phyloP scores from a whole-genome alignment of 2,888 invertebrate species.

The Lysandra coridon region DNA sequence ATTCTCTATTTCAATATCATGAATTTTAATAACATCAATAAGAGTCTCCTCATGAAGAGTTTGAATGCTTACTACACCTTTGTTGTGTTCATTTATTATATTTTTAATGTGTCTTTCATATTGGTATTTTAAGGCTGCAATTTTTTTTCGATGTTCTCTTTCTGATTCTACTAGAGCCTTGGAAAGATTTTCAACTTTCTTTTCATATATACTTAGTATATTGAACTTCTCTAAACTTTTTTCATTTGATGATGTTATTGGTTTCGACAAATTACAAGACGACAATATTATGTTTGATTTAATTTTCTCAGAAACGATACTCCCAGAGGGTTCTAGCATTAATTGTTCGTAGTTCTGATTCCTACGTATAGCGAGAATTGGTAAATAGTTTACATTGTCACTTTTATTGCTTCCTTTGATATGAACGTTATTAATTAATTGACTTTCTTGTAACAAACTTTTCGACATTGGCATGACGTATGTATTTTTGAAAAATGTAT shows the following conservation, averaged over 20 bases:
- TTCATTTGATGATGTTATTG: not conserved
- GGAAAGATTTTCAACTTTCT: conserved; percentile 56
- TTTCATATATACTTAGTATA: conserved; percentile 54
- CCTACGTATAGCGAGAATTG: conserved; percentile 44
- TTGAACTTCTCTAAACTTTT: conserved; percentile 54
- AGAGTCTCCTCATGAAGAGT: conserved; percentile 76
- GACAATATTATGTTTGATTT: conserved; percentile 35
- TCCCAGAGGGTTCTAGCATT: conserved; percentile 37
- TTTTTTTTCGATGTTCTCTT: conserved; percentile 64
- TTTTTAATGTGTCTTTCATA: conserved; percentile 77
- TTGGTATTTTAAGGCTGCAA: conserved; percentile 73
- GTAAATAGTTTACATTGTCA: conserved; percentile 30
- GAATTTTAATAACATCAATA: conserved; percentile 67
- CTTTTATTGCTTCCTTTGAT: conserved; percentile 33
- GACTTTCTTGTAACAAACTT: not conserved
- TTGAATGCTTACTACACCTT: conserved; percentile 78
- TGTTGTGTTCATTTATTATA: conserved; percentile 76
- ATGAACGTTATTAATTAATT: conserved; percentile 30
- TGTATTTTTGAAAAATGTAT: not conserved
- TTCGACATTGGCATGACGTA: not conserved
- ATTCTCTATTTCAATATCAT: conserved; percentile 77
- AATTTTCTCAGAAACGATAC: conserved; percentile 29
- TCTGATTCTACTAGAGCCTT: conserved; percentile 59
- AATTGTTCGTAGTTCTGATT: conserved; percentile 51
- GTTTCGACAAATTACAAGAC: conserved; percentile 28